These are phyloP conservation scores for Chalcosyrphus nemorum DNA, from an alignment of 2,888 invertebrate species.

Conservation along the genomic window DNA sequence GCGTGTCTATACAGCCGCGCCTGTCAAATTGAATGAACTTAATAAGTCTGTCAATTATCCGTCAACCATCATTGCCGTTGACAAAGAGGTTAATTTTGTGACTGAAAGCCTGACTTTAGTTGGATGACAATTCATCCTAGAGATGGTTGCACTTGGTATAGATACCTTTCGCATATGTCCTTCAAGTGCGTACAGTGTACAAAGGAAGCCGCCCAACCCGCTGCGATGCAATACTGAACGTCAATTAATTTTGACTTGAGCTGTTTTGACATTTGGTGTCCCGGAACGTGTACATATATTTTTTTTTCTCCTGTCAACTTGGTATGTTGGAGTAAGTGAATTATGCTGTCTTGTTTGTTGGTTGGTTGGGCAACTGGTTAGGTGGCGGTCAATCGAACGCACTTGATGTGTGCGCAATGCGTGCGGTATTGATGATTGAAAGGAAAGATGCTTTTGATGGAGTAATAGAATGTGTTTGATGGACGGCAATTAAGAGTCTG, in stretches of 20 bases:
- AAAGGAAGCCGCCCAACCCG: conserved; percentile 10
- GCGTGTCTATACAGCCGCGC: not conserved
- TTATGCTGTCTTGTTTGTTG: conserved; percentile 47
- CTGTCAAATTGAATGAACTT: conserved; percentile 62
- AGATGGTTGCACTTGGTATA: too few relatives aligned
- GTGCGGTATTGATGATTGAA: not conserved
- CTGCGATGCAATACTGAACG: conserved; percentile 24
- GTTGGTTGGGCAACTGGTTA: conserved; percentile 1
- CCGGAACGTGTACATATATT: conserved; percentile 17
- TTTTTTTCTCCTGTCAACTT: conserved; percentile 20
- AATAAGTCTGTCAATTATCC: conserved; percentile 63
- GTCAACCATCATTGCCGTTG: conserved; percentile 33
- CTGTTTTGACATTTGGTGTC: conserved; percentile 50
- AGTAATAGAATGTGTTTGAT: not conserved
- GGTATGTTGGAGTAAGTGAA: conserved; percentile 44
- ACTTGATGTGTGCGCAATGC: not conserved
- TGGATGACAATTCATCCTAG: conserved; percentile 8
- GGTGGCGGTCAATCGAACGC: conserved; percentile 4
- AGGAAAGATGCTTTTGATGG: not conserved
- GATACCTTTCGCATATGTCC: conserved; percentile 40
- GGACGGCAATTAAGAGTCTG: not conserved
- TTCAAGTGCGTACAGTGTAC: conserved; percentile 33
- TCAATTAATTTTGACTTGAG: conserved; percentile 57
- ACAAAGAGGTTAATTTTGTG: conserved; percentile 56
- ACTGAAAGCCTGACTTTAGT: not conserved